Evolutionary conservation across 1,140 invertebrate genomes (phyloP), one percentile per base, ranked within the genome.

Genomic region (honey bee (Apis mellifera)): DNA sequence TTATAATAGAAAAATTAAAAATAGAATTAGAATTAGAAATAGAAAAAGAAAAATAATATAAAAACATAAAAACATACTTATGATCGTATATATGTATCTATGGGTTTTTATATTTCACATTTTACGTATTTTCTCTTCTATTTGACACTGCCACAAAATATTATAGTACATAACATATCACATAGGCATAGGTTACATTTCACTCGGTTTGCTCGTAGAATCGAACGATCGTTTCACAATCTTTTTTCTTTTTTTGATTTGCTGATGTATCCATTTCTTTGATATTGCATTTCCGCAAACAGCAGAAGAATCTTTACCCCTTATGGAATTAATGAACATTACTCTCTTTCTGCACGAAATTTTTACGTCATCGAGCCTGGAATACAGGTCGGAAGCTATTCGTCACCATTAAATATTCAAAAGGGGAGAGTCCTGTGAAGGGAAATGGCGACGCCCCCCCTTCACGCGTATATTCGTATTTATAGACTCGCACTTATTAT

Each of bases 401-500:
- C 79, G 79, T 82, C 78, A 57, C 42, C 64, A 64, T 84, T 84
- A 82, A 84, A 84, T 81, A 84, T 84, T 84, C 83, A 70, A 68
- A 69, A 84, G 70, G 68, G 68, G 76, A 64, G 76, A 81, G 64
- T 57, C 75, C 59, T 52, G 26, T 54, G 78, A 78, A 70, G 75
- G 75, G 71, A 79, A 55, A 78, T 62, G 64, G 55, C 32, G 5
- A 42, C 32, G 4, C 32, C 74, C 60, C 60, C 79, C 62, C 32
- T 83, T 72, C 71, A 70, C 60, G 76, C 71, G 32, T n/a, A 21
- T 74, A 75, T 79, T 68, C 57, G 52, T 85, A 85, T 83, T 83
- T 85, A 83, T 83, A 85, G 76, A 60, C 19, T 26, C 48, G 80
- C 26, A 55, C 64, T 82, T 78, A 83, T 79, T 83, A 85, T 85